Conservation (phyloP, 2,113 vertebrate genomes). For the Leucosticte australis region DNA sequence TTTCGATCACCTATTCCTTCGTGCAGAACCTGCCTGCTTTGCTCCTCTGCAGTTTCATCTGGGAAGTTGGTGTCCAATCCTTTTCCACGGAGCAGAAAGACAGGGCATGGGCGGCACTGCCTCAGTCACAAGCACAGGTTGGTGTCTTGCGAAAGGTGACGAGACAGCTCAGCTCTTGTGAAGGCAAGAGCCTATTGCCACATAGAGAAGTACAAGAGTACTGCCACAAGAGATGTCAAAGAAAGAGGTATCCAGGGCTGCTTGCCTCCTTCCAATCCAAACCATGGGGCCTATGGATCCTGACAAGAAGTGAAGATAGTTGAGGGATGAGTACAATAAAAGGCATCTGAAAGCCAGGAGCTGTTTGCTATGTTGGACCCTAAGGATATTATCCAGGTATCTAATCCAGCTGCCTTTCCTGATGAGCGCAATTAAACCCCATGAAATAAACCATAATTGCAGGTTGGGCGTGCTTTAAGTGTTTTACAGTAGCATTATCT, state of each 20-base stretch:
- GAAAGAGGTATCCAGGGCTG: background rate
- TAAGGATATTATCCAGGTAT: background rate
- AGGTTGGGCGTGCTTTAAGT: background rate
- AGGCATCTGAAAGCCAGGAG: background rate
- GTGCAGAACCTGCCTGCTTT: background rate
- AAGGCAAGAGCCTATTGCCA: background rate
- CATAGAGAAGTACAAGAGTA: background rate
- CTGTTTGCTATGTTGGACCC: background rate
- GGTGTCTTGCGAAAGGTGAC: background rate
- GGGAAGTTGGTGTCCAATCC: background rate
- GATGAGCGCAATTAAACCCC: background rate
- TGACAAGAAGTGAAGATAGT: background rate
- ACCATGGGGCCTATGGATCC: background rate
- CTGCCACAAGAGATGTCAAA: background rate
- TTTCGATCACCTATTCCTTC: fast-evolving
- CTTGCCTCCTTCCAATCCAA: background rate
- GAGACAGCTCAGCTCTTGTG: background rate
- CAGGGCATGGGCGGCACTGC: fast-evolving
- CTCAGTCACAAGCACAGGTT: background rate
- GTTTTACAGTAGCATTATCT: background rate
- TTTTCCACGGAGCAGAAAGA: background rate
- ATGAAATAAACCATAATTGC: conserved; percentile 19
- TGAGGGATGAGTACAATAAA: background rate
- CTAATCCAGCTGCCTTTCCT: conserved; percentile 7
- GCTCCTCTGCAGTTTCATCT: background rate